These are phyloP conservation scores for Phengaris arion DNA, from an alignment of 2,888 invertebrate species.

Conservation along the genomic window DNA sequence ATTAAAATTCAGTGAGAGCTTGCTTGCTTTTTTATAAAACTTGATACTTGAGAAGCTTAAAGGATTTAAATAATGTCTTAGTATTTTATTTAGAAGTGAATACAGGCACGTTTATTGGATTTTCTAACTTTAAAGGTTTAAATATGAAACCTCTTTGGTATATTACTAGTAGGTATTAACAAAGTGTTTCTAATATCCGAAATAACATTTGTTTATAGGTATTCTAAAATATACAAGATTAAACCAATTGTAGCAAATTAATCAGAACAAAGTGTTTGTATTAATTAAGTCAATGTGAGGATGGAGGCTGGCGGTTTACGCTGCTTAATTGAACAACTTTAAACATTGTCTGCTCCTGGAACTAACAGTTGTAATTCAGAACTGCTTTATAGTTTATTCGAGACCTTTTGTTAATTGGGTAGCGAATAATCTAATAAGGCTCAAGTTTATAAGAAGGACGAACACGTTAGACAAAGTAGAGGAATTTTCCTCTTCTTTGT, in stretches of 20 bases:
- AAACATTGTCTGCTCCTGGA: constrained; percentile 62
- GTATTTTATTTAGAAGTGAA: not conserved
- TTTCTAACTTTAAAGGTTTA: not conserved
- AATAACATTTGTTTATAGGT: not conserved
- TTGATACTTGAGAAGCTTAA: not conserved
- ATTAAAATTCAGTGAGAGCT: constrained; percentile 16
- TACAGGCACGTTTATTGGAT: not conserved
- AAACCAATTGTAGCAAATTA: not conserved
- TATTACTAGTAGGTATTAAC: not conserved
- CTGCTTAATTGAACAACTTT: constrained; percentile 50
- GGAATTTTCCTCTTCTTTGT: not conserved
- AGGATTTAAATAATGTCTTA: not conserved
- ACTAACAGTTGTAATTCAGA: constrained; percentile 60
- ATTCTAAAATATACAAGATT: not conserved
- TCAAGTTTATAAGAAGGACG: not conserved
- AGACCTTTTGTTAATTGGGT: constrained; percentile 42
- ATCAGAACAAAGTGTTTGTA: constrained; percentile 34
- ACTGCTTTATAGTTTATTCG: constrained; percentile 56
- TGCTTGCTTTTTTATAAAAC: constrained; percentile 8
- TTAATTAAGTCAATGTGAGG: constrained; percentile 36
- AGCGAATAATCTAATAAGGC: constrained; percentile 17
- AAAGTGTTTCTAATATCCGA: not conserved
- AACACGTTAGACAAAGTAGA: no score
- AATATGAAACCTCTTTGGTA: no score
- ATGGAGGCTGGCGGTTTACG: constrained; percentile 37